Evolutionary conservation across 37 sponge, comb jelly and placozoan species (phyloP).

Genomic region (Dysidea cf. avara): DNA sequence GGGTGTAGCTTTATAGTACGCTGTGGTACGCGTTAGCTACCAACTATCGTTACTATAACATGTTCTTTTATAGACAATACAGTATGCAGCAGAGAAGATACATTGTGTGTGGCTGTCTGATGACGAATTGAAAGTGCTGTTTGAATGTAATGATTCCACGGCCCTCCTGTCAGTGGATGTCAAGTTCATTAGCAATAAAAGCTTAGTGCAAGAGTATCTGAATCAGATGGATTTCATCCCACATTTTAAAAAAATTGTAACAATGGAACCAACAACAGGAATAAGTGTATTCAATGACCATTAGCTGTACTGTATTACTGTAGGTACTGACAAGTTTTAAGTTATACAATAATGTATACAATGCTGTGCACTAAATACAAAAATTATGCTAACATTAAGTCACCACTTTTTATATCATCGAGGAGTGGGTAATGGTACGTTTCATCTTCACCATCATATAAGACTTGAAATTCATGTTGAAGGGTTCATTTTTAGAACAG

Average conservation of each 20-base stretch:
- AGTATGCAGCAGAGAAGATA: constrained; percentile 33
- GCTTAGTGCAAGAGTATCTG: constrained; percentile 30
- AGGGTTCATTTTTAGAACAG: neutral
- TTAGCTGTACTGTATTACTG: neutral
- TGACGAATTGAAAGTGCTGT: constrained; percentile 46
- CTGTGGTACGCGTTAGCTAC: too few relatives aligned
- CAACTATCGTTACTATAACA: too few relatives aligned
- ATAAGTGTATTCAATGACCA: neutral
- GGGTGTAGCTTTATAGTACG: too few relatives aligned
- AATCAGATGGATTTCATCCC: constrained; percentile 11
- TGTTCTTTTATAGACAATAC: too few relatives aligned
- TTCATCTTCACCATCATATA: constrained; percentile 40
- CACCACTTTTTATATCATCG: constrained; percentile 36
- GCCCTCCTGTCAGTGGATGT: neutral
- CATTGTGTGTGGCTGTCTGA: constrained; percentile 54
- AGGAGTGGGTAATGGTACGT: constrained; percentile 8
- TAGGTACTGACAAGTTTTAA: neutral
- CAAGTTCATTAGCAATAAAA: constrained; percentile 19
- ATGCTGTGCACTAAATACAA: too few relatives aligned
- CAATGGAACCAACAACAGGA: constrained; percentile 15
- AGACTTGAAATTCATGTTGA: constrained; percentile 22
- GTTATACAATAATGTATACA: too few relatives aligned
- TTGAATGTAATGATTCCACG: constrained; percentile 28
- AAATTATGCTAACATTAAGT: constrained; percentile 16
- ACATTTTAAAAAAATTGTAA: constrained; percentile 21